phyloP scores from a whole-genome alignment of 2,113 vertebrate genomes.

The Chloebia gouldiae region DNA sequence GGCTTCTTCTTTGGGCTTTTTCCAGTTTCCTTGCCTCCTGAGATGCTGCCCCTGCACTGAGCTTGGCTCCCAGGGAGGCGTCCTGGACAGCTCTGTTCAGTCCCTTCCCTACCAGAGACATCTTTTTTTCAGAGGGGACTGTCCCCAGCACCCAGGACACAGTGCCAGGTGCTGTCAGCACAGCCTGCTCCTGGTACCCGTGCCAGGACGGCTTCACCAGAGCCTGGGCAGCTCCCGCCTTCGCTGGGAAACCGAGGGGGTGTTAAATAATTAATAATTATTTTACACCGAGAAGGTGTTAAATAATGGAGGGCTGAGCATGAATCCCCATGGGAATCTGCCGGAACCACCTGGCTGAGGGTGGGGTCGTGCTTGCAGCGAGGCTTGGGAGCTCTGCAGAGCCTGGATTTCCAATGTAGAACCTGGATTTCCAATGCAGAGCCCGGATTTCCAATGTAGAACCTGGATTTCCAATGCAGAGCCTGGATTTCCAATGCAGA shows the following conservation, averaged over 20 bases:
- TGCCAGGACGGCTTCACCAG: not conserved
- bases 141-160: not conserved
- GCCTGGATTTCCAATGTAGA: not conserved
- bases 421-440: not conserved
- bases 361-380: accelerated
- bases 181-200: not conserved
- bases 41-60: accelerated
- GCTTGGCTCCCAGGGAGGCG: not conserved
- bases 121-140: accelerated
- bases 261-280: not conserved
- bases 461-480: no score
- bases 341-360: accelerated
- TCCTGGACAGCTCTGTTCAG: not conserved
- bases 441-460: not conserved
- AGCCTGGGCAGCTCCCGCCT: not conserved
- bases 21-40: not conserved
- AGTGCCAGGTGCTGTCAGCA: accelerated
- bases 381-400: not conserved
- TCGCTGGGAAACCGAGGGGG: accelerated
- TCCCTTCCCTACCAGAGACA: not conserved
- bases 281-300: not conserved
- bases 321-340: accelerated
- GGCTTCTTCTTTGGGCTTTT: not conserved
- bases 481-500: no score
- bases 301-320: not conserved